Base-by-base conservation (phyloP, 2,113 vertebrate species). In the Eptesicus fuscus region DNA sequence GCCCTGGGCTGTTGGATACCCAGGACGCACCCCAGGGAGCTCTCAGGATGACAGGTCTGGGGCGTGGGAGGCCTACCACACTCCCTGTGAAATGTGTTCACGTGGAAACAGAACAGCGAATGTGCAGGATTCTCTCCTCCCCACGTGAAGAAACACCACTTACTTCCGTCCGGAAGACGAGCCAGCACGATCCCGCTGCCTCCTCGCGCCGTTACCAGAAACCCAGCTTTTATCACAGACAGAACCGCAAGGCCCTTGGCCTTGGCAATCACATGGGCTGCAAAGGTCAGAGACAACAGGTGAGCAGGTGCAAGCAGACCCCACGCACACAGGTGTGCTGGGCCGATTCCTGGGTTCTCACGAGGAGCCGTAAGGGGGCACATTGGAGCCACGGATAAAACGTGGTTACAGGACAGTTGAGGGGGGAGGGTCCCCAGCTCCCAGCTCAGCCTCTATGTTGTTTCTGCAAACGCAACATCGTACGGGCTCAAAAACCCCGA, bases 141-240 rank as follows among this genome's bases (percentile, higher is more conserved):
- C 47, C n/a, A 12, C 17, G 12, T 10, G 18, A 37, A 5, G 47
- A 63, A 83, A 61, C 1, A 28, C 25, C 32, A 98, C 99, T 99
- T 98, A 99, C 99, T 98, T 98, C 99, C 99, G 95, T 99, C 99
- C 3, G 99, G 71, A 80, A 99, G 99, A 18, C 99, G 98, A 1
- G 99, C 99, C 74, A 99, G 97, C 56, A 99, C 99, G 83, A 99
- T 98, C 37, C 99, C 99, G 63, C 99, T 99, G 97, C 99, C 99
- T 1, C 99, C 99, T 76, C 99, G 98, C 65, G 99, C 99, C 0
- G 99, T 99, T 95, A 99, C 99, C 98, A 99, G 98, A 97, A 99
- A 99, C 44, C 99, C 99, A 9, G 99, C 99, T 96, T 99, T 99
- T 96, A 99, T 99, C 97, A 99, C 99, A 0, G 99, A 99, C 94